These are phyloP conservation scores for Lagopus muta DNA, from an alignment of 2,113 vertebrate species.

Conservation along the genomic window DNA sequence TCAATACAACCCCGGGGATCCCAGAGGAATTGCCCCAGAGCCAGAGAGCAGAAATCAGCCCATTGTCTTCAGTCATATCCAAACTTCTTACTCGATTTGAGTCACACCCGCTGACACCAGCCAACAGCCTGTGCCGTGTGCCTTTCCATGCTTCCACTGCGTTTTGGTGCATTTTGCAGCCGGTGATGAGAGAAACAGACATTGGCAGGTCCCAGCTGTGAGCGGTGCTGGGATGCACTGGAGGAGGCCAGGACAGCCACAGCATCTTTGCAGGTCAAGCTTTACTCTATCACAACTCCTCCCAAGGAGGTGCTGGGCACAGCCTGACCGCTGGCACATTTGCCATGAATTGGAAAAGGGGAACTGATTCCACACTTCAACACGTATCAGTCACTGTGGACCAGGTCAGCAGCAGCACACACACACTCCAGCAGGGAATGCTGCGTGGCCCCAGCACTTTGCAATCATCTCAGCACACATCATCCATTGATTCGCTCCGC, in stretches of 20 bases:
- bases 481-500: not conserved
- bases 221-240: fast-evolving
- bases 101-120: not conserved
- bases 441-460: fast-evolving
- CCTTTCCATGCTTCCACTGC: fast-evolving
- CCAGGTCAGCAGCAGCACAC: fast-evolving
- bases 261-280: fast-evolving
- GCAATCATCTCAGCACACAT: not conserved
- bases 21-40: not conserved
- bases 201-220: fast-evolving
- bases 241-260: not conserved
- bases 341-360: not conserved
- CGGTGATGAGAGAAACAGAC: fast-evolving
- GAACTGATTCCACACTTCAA: not conserved
- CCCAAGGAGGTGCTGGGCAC: fast-evolving
- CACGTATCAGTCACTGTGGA: fast-evolving
- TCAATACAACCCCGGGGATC: not conserved
- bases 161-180: not conserved
- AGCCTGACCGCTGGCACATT: not conserved
- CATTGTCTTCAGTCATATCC: not conserved
- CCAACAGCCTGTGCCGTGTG: fast-evolving
- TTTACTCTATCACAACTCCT: fast-evolving
- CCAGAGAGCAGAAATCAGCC: not conserved
- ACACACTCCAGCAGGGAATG: fast-evolving
- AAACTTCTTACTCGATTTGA: not conserved